phyloP scores from a whole-genome alignment of 2,797 vertebrate species.

The Helicolenus hilgendorfi region DNA sequence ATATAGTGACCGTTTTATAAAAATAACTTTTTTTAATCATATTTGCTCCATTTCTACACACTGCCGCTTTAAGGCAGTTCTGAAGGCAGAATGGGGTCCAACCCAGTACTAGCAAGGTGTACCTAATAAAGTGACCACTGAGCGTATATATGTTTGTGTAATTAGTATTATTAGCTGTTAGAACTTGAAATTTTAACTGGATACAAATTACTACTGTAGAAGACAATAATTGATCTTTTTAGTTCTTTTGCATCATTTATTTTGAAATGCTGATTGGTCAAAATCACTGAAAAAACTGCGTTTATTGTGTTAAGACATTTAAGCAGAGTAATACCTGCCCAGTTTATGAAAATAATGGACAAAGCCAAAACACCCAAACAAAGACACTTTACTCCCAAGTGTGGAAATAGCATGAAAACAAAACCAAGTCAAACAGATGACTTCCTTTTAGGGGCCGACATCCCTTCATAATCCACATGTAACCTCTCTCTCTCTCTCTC shows the following conservation, averaged over 20 bases:
- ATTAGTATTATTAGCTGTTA: background rate
- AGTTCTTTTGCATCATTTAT: background rate
- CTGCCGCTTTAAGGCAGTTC: background rate
- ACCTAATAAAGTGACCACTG: background rate
- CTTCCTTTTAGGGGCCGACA: slow-evolving; percentile 78
- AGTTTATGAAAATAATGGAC: slow-evolving; percentile 26
- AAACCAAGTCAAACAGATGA: slow-evolving; percentile 66
- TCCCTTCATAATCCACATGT: slow-evolving; percentile 72
- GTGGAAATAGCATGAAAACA: slow-evolving; percentile 70
- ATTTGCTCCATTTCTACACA: no score
- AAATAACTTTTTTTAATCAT: no score
- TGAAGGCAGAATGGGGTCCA: background rate
- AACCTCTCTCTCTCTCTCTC: slow-evolving; percentile 23
- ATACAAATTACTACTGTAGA: background rate
- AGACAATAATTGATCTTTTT: background rate
- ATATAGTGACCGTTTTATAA: no score
- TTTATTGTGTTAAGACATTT: background rate
- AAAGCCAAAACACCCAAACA: slow-evolving; percentile 54
- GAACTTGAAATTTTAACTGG: background rate
- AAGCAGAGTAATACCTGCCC: background rate
- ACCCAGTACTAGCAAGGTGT: background rate
- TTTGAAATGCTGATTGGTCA: background rate
- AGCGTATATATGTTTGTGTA: background rate
- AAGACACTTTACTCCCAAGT: slow-evolving; percentile 27
- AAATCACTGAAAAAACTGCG: background rate